Base-by-base conservation (phyloP, 2,888 invertebrate genomes). In the Bellardia bayeri region DNA sequence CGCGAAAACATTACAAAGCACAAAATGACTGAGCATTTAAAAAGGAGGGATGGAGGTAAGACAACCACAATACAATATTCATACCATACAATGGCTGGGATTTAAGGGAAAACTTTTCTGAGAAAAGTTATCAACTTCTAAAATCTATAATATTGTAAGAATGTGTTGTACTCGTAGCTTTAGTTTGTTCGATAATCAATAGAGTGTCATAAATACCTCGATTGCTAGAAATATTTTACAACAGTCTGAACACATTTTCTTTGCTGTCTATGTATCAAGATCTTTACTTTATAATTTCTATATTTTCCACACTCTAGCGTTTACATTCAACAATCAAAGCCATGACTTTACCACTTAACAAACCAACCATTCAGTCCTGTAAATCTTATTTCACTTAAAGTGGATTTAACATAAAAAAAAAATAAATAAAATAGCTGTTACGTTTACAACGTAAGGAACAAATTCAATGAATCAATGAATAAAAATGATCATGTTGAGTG, bases 141-240 rank as follows among this genome's bases (percentile, higher is more conserved):
- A 40, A 84, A 87, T 87, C 81, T 81, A 30, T 61, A 76, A 75
- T 63, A 63, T 61, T 69, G 49, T 42, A 14, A 69, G 30, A 58
- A 51, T 56, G 56, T 56, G 16, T 16, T n/a, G 45, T 58, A 40
- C n/a, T 66, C 14, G 16, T 81, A 45, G 51, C 45, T 66, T 54
- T 72, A n/a, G 33, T 11, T 74, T n/a, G 66, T 56, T 54, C 33
- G 33, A 66, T 8, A 75, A n/a, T 37, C 14, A 69, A 33, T 54
- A 13, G 66, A 80, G 51, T 84, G 81, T 87, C 83, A 72, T 76
- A 81, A 80, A 86, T 83, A 75, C 63, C 68, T 58, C 58, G 69
- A 74, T 75, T 63, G 82, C 45, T 66, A 42, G 61, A 83, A 75
- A 64, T 80, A 54, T 75, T 64, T 83, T 45, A 56, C 42, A 83